Evolutionary conservation across 2,797 vertebrate species (phyloP).

Genomic region (Platyrinchus mystaceus): DNA sequence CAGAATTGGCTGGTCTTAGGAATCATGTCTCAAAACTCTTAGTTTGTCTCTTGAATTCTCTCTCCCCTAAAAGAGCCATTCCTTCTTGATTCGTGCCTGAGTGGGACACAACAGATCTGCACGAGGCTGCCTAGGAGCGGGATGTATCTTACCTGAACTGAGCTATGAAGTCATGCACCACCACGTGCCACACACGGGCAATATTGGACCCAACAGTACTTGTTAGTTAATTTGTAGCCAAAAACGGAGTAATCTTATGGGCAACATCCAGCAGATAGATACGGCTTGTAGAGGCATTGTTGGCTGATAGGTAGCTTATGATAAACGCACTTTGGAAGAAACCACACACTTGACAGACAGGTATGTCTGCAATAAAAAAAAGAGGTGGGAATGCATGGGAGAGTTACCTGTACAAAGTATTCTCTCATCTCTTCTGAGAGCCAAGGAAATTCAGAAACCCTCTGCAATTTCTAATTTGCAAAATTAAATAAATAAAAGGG

Average conservation of each 20-base stretch:
- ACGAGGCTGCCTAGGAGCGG: background rate
- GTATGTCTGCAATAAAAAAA: background rate
- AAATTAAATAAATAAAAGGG: slow-evolving; percentile 12
- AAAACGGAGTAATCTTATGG: background rate
- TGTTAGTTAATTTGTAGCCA: background rate
- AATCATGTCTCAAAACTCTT: background rate
- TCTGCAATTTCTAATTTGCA: background rate
- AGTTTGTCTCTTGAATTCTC: background rate
- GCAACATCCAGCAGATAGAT: background rate
- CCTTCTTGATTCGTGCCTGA: background rate
- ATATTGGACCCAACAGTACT: background rate
- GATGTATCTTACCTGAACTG: background rate
- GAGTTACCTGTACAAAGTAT: background rate
- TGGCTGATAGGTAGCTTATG: background rate
- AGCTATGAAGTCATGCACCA: fast-evolving
- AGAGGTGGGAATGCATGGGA: background rate
- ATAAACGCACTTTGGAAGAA: background rate
- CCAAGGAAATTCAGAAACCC: background rate
- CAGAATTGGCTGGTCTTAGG: background rate
- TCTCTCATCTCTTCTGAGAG: background rate
- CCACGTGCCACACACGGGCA: fast-evolving
- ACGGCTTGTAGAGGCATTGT: background rate
- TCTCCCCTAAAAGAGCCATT: background rate
- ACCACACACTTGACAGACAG: background rate
- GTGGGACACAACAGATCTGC: background rate